phyloP scores from a whole-genome alignment of 53 echinoderm and acorn worm genomes.

The Mesocentrotus franciscanus region DNA sequence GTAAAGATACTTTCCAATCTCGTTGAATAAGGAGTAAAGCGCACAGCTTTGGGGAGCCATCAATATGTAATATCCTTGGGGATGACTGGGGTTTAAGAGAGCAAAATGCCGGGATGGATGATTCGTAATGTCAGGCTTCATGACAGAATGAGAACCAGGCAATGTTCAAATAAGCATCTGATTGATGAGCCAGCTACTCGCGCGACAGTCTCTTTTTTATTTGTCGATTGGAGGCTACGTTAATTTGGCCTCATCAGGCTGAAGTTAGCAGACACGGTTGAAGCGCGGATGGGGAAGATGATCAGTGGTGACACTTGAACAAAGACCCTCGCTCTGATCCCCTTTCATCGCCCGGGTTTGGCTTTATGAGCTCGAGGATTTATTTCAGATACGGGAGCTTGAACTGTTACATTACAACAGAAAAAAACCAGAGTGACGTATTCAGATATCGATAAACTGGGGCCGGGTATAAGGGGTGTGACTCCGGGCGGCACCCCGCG shows the following conservation, averaged over 20 bases:
- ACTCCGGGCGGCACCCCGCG: background rate
- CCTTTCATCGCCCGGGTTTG: background rate
- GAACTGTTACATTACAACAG: background rate
- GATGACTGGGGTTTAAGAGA: background rate
- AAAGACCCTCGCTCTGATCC: constrained; percentile 1
- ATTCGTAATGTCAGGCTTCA: constrained; percentile 16
- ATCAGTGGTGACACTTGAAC: constrained; percentile 16
- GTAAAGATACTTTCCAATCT: background rate
- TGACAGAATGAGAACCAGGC: constrained; percentile 43
- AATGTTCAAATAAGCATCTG: constrained; percentile 52
- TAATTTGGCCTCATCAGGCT: constrained; percentile 52
- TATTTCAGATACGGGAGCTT: background rate
- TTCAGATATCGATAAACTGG: background rate
- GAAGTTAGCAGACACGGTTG: constrained; percentile 49
- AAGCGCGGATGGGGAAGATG: background rate
- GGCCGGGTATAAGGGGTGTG: background rate
- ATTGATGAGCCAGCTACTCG: constrained; percentile 38
- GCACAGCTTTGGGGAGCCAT: constrained; percentile 25
- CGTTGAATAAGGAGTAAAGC: background rate
- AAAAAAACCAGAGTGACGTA: background rate
- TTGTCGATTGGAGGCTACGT: constrained; percentile 52
- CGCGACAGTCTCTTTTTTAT: constrained; percentile 49
- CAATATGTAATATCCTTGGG: constrained; percentile 1
- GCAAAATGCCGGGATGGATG: constrained; percentile 15
- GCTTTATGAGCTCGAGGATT: constrained; percentile 11